Evolutionary conservation across 2,888 invertebrate species (phyloP).

Genomic region (Clivina fossor): DNA sequence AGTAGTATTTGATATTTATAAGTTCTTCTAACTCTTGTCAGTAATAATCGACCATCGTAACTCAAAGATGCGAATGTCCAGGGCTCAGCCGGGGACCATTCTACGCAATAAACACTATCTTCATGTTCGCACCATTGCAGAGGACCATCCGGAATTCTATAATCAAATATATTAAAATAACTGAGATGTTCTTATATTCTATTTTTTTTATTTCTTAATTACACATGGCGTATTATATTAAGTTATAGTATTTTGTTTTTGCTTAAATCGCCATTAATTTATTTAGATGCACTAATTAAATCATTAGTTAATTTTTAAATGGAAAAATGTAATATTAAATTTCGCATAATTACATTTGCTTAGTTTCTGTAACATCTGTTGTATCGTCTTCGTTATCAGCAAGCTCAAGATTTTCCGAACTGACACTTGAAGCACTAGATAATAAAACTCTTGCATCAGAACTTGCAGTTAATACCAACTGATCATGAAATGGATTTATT

Average conservation of each 20-base stretch:
- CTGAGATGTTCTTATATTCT: neutral
- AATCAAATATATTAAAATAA: conserved; percentile 19
- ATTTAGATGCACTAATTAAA: no score
- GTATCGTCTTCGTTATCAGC: conserved; percentile 54
- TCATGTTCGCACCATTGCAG: conserved; percentile 94
- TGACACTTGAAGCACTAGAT: conserved; percentile 83
- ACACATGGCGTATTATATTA: no score
- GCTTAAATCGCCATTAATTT: no score
- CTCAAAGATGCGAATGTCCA: conserved; percentile 99
- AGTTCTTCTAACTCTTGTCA: conserved; percentile 90
- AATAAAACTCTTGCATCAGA: conserved; percentile 92
- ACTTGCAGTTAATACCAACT: conserved; percentile 88
- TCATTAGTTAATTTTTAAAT: no score
- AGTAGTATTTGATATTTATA: conserved; percentile 92
- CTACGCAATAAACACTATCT: conserved; percentile 95
- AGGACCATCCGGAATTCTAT: conserved; percentile 80
- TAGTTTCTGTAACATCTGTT: conserved; percentile 53
- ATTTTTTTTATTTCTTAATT: no score
- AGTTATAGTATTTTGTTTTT: no score
- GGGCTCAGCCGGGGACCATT: conserved; percentile 97
- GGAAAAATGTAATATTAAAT: no score
- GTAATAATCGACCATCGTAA: conserved; percentile 92
- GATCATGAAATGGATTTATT: conserved; percentile 97
- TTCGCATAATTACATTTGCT: conserved; percentile 59
- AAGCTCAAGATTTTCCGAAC: conserved; percentile 72